Evolutionary conservation across 2,888 invertebrate genomes (phyloP).

Genomic region (Abscondita cerata): DNA sequence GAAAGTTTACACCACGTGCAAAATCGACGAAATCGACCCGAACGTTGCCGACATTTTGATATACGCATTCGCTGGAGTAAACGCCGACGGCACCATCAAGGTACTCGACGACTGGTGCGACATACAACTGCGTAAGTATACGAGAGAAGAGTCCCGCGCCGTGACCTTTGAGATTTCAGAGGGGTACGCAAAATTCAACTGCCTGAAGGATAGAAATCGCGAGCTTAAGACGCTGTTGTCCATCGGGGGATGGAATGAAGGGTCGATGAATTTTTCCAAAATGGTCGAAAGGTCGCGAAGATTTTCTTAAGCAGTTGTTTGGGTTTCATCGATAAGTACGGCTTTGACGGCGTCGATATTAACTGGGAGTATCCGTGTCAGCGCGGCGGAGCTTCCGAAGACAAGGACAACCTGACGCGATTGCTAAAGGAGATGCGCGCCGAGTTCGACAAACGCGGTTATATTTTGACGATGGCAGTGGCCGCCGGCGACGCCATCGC

Average conservation of each 20-base stretch:
- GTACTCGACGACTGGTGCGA: constrained; percentile 18
- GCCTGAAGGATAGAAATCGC: background rate
- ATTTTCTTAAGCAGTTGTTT: constrained; percentile 58
- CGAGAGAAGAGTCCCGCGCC: background rate
- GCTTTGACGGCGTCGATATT: constrained; percentile 62
- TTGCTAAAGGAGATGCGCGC: constrained; percentile 7
- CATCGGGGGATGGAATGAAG: constrained; percentile 62
- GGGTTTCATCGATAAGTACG: constrained; percentile 56
- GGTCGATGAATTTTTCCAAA: constrained; percentile 45
- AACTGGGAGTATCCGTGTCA: constrained; percentile 62
- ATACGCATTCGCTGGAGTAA: constrained; percentile 62
- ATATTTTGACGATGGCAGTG: constrained; percentile 17
- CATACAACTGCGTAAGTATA: constrained; percentile 17
- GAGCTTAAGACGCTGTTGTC: constrained; percentile 48
- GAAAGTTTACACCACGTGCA: constrained; percentile 34
- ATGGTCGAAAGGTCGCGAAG: constrained; percentile 56
- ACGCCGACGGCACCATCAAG: constrained; percentile 41
- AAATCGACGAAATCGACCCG: constrained; percentile 59
- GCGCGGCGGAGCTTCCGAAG: constrained; percentile 52
- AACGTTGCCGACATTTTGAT: constrained; percentile 62
- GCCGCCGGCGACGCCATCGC: constrained; percentile 4
- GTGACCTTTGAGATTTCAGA: background rate
- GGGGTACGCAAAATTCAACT: constrained; percentile 1
- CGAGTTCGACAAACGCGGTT: constrained; percentile 4
- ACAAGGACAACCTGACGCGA: constrained; percentile 26